Base-by-base conservation (phyloP, 2,797 vertebrate species). In the Pangasius larnaudii region DNA sequence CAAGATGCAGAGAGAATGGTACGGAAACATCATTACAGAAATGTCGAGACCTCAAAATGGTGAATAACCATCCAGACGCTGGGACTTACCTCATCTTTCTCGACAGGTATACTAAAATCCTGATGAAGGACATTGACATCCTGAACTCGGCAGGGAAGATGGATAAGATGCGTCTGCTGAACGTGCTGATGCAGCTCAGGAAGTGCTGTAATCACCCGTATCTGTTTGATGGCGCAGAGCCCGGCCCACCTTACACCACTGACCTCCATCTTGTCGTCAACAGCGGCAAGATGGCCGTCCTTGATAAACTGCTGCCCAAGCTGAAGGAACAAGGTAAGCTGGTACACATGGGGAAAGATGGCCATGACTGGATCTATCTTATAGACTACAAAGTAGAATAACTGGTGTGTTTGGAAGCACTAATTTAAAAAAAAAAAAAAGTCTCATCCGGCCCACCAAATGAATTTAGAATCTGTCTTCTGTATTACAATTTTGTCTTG, bases 1-100 rank as follows among this genome's bases (percentile, higher is more conserved):
- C 94, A 99, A 99, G 95, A 99, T 99, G 98, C 99, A 99, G 69
- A 96, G 99, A 92, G 99, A 99, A 94, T 99, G 98, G 99, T 99
- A 93, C 3, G 61, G 4, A 22, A 6, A 5, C 49, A 72, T 36
- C 22, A 10, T 49, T 33, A 22, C 27, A 14, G 11, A 18, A 46
- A 18, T 36, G 78, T 33, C 19, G 16, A 49, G 39, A 9, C 3
- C 14, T 61, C 10, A 36, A 24, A 81, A 46, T 4, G 22, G 18
- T 6, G 18, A 46, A 27, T 5, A 59, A 80, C 7, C 79, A 3
- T 30, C 39, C 13, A 46, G 24, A n/a, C 19, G 16, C 5, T 0
- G 0, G 18, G 16, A 19, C 24, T 74, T 39, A 49, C 7, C 4
- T 81, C 56, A 74, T 86, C 67, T 90, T n/a, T 90, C 88, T 18